A percentile compares a stretch with the other conserved stretches of the same genome.
These are phyloP conservation scores for Telmatochromis brachygnathus DNA, from an alignment of 2,113 vertebrate genomes.

Conservation along the genomic window DNA sequence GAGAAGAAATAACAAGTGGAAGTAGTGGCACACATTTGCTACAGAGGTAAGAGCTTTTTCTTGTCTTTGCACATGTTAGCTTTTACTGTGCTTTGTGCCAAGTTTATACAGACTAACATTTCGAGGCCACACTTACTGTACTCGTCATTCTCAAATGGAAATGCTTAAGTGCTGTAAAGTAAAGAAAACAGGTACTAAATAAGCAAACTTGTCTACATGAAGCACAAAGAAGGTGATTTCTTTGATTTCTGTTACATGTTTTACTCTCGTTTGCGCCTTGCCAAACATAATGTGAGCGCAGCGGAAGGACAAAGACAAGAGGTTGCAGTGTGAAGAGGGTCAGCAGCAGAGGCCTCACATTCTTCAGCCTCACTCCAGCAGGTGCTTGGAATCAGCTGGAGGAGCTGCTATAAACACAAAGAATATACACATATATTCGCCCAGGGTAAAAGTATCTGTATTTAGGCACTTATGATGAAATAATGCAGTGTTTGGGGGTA, in stretches of 20 bases:
- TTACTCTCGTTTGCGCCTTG: not conserved
- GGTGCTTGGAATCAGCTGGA: slow-evolving; percentile 4
- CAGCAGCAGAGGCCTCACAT: slow-evolving; percentile 1
- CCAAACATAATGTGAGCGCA: not conserved
- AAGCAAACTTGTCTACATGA: not conserved
- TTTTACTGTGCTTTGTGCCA: not conserved
- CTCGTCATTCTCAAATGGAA: not conserved
- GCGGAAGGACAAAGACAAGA: not conserved
- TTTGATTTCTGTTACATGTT: not conserved
- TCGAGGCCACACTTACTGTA: not conserved
- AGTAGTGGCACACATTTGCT: not conserved
- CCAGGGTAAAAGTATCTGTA: not conserved
- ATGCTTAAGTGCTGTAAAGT: not conserved
- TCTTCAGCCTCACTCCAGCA: not conserved
- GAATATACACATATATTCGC: not conserved
- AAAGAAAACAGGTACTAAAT: not conserved
- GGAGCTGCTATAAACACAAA: not conserved
- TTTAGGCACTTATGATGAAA: not conserved
- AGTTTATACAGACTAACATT: not conserved
- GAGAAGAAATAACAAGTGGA: not conserved
- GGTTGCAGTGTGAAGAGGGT: not conserved
- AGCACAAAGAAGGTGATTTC: accelerated
- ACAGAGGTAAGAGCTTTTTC: slow-evolving; percentile 20
- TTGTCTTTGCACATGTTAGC: not conserved
- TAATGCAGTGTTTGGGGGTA: not conserved